Evolutionary conservation across 2,797 vertebrate genomes (phyloP).

Genomic region (Coreius guichenoti): DNA sequence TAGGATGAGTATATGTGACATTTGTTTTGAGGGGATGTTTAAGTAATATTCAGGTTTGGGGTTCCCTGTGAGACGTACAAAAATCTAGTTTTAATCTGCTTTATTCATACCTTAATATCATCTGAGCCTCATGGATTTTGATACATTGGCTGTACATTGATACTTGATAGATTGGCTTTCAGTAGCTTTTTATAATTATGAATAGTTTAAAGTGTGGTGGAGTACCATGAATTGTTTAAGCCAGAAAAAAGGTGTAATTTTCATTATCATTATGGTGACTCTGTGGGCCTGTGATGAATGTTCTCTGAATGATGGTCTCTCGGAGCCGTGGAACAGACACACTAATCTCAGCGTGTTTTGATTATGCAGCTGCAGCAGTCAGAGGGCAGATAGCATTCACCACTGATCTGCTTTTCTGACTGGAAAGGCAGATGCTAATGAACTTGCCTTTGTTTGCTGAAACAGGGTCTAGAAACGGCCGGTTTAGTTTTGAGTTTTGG

Average conservation of each 20-base stretch:
- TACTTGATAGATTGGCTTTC: not conserved
- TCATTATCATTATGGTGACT: conserved; percentile 34
- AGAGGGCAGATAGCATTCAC: conserved; percentile 56
- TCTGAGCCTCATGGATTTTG: not conserved
- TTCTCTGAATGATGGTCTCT: conserved; percentile 39
- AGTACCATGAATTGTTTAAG: conserved; percentile 45
- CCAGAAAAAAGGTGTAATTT: conserved; percentile 47
- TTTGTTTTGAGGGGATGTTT: not conserved
- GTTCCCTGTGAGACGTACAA: not conserved
- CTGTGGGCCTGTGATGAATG: conserved; percentile 32
- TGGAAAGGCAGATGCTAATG: conserved; percentile 55
- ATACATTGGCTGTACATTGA: not conserved
- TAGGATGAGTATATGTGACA: not conserved
- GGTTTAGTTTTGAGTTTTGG: conserved; percentile 8
- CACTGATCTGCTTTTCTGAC: conserved; percentile 52
- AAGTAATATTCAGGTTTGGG: not conserved
- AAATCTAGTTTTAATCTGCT: not conserved
- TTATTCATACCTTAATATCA: not conserved
- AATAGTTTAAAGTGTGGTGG: conserved; percentile 17
- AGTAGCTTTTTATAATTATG: not conserved
- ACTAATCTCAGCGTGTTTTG: conserved; percentile 58
- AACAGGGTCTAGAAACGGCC: conserved; percentile 4
- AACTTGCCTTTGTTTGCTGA: conserved; percentile 48
- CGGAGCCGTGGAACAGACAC: conserved; percentile 26
- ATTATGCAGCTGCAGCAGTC: conserved; percentile 50